Evolutionary conservation across 2,888 invertebrate genomes (phyloP).

Genomic region (Acleris emargana): DNA sequence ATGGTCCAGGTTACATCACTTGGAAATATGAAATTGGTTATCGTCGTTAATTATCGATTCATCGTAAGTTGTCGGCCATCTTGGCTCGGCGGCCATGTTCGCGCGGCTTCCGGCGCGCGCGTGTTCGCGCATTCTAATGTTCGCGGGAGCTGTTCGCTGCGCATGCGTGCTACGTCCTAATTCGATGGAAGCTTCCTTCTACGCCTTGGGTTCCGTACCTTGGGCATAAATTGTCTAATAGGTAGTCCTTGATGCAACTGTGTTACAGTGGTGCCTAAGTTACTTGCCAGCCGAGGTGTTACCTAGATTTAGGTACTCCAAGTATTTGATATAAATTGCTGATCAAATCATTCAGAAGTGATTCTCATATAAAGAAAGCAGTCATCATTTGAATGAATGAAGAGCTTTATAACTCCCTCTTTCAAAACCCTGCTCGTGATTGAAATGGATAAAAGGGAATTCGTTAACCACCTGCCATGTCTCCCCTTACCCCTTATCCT

Average conservation of each 20-base stretch:
- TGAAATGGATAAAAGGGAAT: conserved; percentile 20
- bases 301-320: too few species aligned
- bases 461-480: conserved; percentile 22
- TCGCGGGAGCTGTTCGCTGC: conserved; percentile 61
- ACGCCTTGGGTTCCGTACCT: conserved; percentile 18
- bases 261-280: neutral
- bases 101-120: conserved; percentile 79
- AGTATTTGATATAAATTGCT: too few species aligned
- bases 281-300: neutral
- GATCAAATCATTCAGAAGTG: too few species aligned
- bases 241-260: neutral
- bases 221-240: neutral
- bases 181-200: conserved; percentile 43
- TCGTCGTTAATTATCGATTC: conserved; percentile 80
- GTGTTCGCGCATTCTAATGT: conserved; percentile 79
- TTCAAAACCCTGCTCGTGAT: conserved; percentile 17
- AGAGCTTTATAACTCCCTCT: neutral
- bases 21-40: conserved; percentile 80
- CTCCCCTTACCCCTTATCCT: neutral
- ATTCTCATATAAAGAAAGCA: too few species aligned
- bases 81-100: conserved; percentile 77
- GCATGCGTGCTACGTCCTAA: conserved; percentile 60
- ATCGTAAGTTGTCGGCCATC: conserved; percentile 73
- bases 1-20: conserved; percentile 76
- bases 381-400: too few species aligned